A percentile compares a stretch with the other conserved stretches of the same genome.
phyloP scores from a whole-genome alignment of 2,797 vertebrate genomes.

The Cyclura pinguis region DNA sequence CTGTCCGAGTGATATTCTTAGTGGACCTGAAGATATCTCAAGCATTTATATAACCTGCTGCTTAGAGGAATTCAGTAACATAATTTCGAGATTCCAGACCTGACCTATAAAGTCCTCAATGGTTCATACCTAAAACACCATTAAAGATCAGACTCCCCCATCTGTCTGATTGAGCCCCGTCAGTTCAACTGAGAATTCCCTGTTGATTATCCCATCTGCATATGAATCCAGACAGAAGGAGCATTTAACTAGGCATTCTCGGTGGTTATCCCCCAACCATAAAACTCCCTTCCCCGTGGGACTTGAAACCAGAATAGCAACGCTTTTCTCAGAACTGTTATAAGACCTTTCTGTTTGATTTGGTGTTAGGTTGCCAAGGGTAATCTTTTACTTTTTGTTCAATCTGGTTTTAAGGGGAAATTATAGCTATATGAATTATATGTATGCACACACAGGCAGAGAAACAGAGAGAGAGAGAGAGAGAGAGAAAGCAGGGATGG shows the following conservation, averaged over 20 bases:
- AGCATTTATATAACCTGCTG: not conserved
- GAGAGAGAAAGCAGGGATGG: no score
- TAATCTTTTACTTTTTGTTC: not conserved
- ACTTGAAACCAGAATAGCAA: slow-evolving; percentile 3
- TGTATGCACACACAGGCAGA: not conserved
- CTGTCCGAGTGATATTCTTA: not conserved
- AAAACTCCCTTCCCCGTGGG: slow-evolving; percentile 10
- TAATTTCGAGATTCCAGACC: slow-evolving; percentile 28
- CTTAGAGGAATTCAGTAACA: not conserved
- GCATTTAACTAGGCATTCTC: slow-evolving; percentile 12
- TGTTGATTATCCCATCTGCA: slow-evolving; percentile 6
- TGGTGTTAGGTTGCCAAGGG: not conserved
- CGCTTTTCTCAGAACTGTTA: not conserved
- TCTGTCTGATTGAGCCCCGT: not conserved
- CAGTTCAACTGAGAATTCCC: slow-evolving; percentile 12
- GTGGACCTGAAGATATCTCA: not conserved
- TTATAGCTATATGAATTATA: slow-evolving; percentile 1
- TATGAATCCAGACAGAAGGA: slow-evolving; percentile 18
- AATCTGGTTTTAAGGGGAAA: not conserved
- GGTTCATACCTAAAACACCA: slow-evolving; percentile 3
- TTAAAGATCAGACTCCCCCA: slow-evolving; percentile 19
- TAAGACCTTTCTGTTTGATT: slow-evolving; percentile 7
- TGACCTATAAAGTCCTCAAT: slow-evolving; percentile 2
- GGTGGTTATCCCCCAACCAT: slow-evolving; percentile 1
- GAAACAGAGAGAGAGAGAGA: not conserved